Percentiles rank a stretch among this genome's conserved stretches.
These are phyloP conservation scores for Formicarius rufipectus DNA, from an alignment of 2,113 vertebrate genomes.

Conservation along the genomic window DNA sequence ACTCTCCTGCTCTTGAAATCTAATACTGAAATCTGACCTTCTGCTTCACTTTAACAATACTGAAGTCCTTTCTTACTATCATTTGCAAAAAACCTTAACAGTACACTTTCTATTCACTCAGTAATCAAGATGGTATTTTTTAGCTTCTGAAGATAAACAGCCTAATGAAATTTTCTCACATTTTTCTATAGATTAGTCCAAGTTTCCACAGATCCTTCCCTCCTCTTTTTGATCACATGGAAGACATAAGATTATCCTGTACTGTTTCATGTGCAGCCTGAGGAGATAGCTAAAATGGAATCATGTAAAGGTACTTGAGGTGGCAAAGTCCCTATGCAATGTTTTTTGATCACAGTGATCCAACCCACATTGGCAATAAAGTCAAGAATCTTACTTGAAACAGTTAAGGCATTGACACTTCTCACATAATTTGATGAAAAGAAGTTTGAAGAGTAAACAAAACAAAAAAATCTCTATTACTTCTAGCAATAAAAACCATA, in stretches of 20 bases:
- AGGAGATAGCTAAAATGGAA: too few species aligned
- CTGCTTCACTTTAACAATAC: fast-evolving
- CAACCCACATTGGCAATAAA: neutral
- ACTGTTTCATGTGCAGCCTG: neutral
- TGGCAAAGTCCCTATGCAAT: neutral
- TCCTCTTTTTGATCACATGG: neutral
- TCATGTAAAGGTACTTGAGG: too few species aligned
- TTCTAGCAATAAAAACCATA: neutral
- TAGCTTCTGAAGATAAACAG: neutral
- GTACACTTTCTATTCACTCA: neutral
- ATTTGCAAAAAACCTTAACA: neutral
- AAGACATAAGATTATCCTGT: fast-evolving
- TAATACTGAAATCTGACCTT: neutral
- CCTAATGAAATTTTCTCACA: neutral
- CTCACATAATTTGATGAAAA: neutral
- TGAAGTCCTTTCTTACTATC: neutral
- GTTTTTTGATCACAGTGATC: neutral
- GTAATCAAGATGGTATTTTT: neutral
- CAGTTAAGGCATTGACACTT: neutral
- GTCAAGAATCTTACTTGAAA: neutral
- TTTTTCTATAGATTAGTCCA: neutral
- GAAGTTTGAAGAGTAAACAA: neutral
- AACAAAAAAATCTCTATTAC: neutral
- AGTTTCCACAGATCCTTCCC: neutral
- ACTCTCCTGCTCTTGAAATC: neutral